These are phyloP conservation scores for Danionella dracula DNA, from an alignment of 2,797 vertebrate species.

Conservation along the genomic window DNA sequence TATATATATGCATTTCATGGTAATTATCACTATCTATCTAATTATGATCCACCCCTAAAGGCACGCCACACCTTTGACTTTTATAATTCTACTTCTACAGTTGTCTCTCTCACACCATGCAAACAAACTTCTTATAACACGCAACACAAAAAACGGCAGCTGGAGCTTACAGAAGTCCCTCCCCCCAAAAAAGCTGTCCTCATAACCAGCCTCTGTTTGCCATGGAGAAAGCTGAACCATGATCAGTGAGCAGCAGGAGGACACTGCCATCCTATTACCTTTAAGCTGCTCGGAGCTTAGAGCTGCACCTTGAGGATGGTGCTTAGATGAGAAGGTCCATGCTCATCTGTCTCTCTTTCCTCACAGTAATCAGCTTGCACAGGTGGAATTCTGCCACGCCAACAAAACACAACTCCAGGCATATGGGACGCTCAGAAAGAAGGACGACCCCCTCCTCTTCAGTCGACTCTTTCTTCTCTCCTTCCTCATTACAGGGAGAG, in stretches of 20 bases:
- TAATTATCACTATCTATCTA: too few species aligned
- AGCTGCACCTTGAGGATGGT: constrained; percentile 8
- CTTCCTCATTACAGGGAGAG: constrained; percentile 36
- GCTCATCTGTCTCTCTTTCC: constrained; percentile 28
- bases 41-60: too few species aligned
- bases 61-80: too few species aligned
- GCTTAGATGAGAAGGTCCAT: not conserved
- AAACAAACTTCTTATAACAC: not conserved
- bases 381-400: constrained; percentile 44
- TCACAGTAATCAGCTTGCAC: constrained; percentile 52
- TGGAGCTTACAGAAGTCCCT: not conserved
- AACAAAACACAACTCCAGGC: constrained; percentile 50
- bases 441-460: constrained; percentile 23
- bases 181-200: not conserved
- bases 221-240: constrained; percentile 17
- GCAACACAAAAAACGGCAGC: not conserved
- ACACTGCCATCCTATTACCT: constrained; percentile 44
- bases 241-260: constrained; percentile 45
- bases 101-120: too few species aligned
- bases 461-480: constrained; percentile 25
- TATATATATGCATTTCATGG: too few species aligned
- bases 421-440: constrained; percentile 37
- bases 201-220: not conserved
- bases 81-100: too few species aligned
- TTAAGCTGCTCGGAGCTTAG: constrained; percentile 48